Evolutionary conservation across 2,113 vertebrate species (phyloP).

Genomic region (Toxotes jaculatrix): DNA sequence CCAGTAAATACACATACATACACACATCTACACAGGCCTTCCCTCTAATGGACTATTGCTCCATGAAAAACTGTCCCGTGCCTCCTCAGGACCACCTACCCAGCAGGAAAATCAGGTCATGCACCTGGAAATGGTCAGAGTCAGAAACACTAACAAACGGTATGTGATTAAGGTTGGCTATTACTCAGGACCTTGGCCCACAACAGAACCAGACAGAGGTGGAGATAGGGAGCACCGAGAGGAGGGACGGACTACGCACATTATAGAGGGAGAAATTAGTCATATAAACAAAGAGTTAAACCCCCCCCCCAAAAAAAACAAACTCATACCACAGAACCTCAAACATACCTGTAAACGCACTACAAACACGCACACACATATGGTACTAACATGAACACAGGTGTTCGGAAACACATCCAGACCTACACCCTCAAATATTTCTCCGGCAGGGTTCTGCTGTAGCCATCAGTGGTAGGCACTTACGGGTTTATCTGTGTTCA

Average conservation of each 20-base stretch:
- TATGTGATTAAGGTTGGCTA: constrained; percentile 71
- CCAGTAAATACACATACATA: constrained; percentile 75
- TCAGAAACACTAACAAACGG: constrained; percentile 76
- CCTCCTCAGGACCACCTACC: constrained; percentile 80
- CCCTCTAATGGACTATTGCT: constrained; percentile 86
- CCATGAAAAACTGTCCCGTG: constrained; percentile 85
- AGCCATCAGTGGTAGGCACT: not conserved
- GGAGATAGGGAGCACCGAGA: constrained; percentile 34
- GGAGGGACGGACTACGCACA: constrained; percentile 6
- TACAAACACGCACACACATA: not conserved
- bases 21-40: constrained; percentile 66
- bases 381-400: not conserved
- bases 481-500: not conserved
- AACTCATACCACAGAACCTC: not conserved
- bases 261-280: constrained; percentile 17
- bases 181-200: constrained; percentile 70
- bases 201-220: constrained; percentile 50
- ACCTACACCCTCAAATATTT: constrained; percentile 15
- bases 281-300: constrained; percentile 22
- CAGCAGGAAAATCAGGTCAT: constrained; percentile 75
- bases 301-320: not conserved
- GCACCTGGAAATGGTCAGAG: constrained; percentile 81
- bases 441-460: not conserved
- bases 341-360: not conserved
- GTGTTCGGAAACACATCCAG: constrained; percentile 11